Evolutionary conservation across 2,797 vertebrate genomes (phyloP), one percentile per base, ranked within the genome.

Genomic region (Argentina silus): DNA sequence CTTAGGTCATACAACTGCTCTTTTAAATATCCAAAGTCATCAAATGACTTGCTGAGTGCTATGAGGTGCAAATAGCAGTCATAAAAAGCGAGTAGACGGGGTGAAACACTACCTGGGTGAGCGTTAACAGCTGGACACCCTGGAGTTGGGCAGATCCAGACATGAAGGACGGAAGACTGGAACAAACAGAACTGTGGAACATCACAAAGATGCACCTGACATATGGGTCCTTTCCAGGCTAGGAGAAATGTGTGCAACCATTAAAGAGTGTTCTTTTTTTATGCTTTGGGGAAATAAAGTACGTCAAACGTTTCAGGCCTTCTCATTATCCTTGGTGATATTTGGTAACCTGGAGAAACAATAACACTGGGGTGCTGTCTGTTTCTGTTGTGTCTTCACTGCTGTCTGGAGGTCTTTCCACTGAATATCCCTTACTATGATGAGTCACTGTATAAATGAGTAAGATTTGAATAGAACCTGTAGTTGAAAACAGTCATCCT

Each of bases 41-140:
- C 90, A 90, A 90, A 93, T 93, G 93, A 94, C 93, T 93, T 80
- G 83, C 77, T 87, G 84, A 43, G 76, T 78, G 80, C 82, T 83
- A 86, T 55, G 76, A 93, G 92, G 91, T 92, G 87, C 88, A 91
- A 93, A 93, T 92, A 93, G 92, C 88, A 88, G 90, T 90, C 87
- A 86, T 94, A 93, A 94, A 93, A 87, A 78, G 48, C 3, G 62
- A 67, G 71, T 61, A 53, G 68, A 61, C 60, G 21, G 65, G 17
- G 81, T 85, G 88, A 87, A 92, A 89, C 81, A 88, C 91, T 90
- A 91, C 92, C 92, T 93, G 92, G 90, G 91, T 93, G 91, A 91
- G 89, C 87, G 76, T 89, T 89, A 91, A 93, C 92, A 94, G 91
- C 91, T 93, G 93, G 91, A 88, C 83, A 87, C 83, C 85, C 61